Evolutionary conservation across 2,888 invertebrate species (phyloP).

Genomic region (Pollenia amentaria): DNA sequence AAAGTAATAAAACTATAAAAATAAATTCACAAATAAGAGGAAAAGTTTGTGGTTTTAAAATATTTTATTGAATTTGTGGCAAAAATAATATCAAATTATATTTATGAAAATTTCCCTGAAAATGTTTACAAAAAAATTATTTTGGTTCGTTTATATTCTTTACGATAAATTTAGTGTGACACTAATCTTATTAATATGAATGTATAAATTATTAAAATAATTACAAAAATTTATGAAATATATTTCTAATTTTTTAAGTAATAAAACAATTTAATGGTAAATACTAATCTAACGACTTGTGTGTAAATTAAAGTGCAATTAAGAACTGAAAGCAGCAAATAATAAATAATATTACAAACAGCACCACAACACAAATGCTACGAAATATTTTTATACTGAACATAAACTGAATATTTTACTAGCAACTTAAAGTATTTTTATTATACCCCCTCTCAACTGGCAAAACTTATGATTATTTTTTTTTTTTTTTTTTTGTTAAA

Average conservation of each 20-base stretch:
- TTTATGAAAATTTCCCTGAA: no score
- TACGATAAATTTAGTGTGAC: background rate
- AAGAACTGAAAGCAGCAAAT: constrained; percentile 5
- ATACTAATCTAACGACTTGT: constrained; percentile 9
- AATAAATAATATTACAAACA: constrained; percentile 3
- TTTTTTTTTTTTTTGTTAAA: background rate
- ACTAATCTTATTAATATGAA: background rate
- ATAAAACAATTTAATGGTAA: constrained; percentile 23
- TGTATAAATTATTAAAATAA: background rate
- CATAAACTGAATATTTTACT: constrained; percentile 29
- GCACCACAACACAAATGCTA: background rate
- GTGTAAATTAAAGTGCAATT: constrained; percentile 2
- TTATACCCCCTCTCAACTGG: background rate
- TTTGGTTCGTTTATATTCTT: no score
- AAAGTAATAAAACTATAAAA: background rate
- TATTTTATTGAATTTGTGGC: background rate
- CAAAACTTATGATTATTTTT: background rate
- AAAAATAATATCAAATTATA: no score
- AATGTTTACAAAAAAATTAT: no score
- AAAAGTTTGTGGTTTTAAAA: background rate
- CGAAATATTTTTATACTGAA: constrained; percentile 1
- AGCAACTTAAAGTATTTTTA: constrained; percentile 5
- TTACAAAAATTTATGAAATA: constrained; percentile 4
- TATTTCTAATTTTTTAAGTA: constrained; percentile 8
- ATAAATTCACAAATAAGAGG: constrained; percentile 10